phyloP scores from a whole-genome alignment of 1,140 invertebrate genomes.

The Hyles vespertilio region DNA sequence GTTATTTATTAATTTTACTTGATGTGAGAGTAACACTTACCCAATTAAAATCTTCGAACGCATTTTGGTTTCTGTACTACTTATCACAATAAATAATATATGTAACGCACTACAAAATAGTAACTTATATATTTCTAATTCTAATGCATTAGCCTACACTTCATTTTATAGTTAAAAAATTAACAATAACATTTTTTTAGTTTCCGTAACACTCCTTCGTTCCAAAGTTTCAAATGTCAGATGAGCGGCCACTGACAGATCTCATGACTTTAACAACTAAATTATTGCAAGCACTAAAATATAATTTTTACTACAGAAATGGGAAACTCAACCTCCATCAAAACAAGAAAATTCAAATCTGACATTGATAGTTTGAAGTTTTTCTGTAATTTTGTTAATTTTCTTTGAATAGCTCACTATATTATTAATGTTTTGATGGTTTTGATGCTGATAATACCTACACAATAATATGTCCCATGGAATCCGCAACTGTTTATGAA shows the following conservation, averaged over 20 bases:
- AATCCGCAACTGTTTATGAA: background rate
- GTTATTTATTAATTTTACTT: background rate
- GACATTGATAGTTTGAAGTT: too few relatives aligned
- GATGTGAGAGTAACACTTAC: conserved; percentile 22
- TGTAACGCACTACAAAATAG: background rate
- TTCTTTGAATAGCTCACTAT: too few relatives aligned
- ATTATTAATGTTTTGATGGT: too few relatives aligned
- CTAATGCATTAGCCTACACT: background rate
- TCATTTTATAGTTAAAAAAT: background rate
- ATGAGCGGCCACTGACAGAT: conserved; percentile 2
- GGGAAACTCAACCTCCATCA: too few relatives aligned
- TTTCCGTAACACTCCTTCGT: background rate
- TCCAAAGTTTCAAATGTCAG: conserved; percentile 4
- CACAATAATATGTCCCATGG: conserved; percentile 3
- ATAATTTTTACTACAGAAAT: too few relatives aligned
- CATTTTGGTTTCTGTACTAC: conserved; percentile 20
- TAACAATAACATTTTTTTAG: background rate
- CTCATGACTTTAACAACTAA: conserved; percentile 5
- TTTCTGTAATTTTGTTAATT: too few relatives aligned
- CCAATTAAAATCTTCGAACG: conserved; percentile 33
- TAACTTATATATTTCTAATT: background rate
- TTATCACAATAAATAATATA: background rate
- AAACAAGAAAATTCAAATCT: too few relatives aligned
- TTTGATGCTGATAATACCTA: background rate
- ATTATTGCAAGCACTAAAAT: background rate